phyloP scores from a whole-genome alignment of 1,140 invertebrate species.

The Delia radicum region DNA sequence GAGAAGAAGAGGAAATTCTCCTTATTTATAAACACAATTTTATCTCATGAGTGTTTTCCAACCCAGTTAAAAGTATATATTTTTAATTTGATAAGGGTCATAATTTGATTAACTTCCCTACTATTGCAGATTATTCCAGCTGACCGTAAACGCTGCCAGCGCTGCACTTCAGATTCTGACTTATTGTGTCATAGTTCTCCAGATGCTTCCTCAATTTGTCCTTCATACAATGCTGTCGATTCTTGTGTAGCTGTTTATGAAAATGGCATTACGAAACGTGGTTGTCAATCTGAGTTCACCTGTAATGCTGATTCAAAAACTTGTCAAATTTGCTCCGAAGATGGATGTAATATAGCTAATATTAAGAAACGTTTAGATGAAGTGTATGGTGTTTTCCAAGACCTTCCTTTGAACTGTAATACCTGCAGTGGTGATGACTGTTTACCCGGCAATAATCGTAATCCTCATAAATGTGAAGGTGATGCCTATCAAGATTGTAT shows the following conservation, averaged over 20 bases:
- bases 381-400: conserved; percentile 28
- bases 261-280: conserved; percentile 33
- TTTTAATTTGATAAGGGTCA: too few species aligned
- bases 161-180: conserved; percentile 37
- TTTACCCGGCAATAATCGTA: too few species aligned
- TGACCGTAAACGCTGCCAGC: conserved; percentile 37
- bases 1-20: too few species aligned
- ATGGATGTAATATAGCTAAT: conserved; percentile 41
- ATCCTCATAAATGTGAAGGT: conserved; percentile 16
- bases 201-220: conserved; percentile 31
- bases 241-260: conserved; percentile 34
- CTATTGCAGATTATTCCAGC: conserved; percentile 31
- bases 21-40: too few species aligned
- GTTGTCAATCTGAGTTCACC: conserved; percentile 38
- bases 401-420: conserved; percentile 29
- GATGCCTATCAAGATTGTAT: conserved; percentile 26
- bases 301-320: conserved; percentile 36
- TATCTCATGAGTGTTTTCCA: too few species aligned
- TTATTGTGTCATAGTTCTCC: conserved; percentile 34
- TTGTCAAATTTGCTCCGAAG: conserved; percentile 37
- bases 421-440: conserved; percentile 19
- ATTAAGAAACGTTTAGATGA: conserved; percentile 30
- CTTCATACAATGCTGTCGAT: conserved; percentile 37
- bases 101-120: too few species aligned
- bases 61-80: too few species aligned